Conservation (phyloP, 2,113 vertebrate species). For the Jacana jacana region DNA sequence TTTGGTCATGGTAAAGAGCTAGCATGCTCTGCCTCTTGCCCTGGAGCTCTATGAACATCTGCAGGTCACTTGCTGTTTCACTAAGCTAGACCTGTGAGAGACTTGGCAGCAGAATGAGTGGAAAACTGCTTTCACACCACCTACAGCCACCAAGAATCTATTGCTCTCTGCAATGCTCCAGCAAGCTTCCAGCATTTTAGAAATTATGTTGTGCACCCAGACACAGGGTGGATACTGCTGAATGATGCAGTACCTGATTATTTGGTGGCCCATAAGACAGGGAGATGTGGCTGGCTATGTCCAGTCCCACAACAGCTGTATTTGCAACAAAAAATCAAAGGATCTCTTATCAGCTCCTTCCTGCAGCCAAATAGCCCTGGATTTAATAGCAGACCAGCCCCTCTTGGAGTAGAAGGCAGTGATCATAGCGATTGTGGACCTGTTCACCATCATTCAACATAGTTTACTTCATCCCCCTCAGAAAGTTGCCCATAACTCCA, state of each 20-base stretch:
- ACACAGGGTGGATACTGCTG: not conserved
- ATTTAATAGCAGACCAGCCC: not conserved
- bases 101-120: not conserved
- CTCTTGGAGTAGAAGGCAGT: not conserved
- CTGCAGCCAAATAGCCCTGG: not conserved
- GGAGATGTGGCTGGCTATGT: not conserved
- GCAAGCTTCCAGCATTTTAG: not conserved
- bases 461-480: not conserved
- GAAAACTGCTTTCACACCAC: not conserved
- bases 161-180: not conserved
- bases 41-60: not conserved
- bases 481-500: not conserved
- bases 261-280: not conserved
- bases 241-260: not conserved
- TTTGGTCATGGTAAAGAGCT: not conserved
- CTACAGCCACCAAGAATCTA: not conserved
- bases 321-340: not conserved
- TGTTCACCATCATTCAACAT: not conserved
- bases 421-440: not conserved
- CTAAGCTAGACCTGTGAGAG: not conserved
- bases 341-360: not conserved
- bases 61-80: not conserved
- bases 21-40: not conserved
- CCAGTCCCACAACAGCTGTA: not conserved
- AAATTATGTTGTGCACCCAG: not conserved